phyloP scores from a whole-genome alignment of 1,140 invertebrate genomes.

The Drosophila mauritiana region DNA sequence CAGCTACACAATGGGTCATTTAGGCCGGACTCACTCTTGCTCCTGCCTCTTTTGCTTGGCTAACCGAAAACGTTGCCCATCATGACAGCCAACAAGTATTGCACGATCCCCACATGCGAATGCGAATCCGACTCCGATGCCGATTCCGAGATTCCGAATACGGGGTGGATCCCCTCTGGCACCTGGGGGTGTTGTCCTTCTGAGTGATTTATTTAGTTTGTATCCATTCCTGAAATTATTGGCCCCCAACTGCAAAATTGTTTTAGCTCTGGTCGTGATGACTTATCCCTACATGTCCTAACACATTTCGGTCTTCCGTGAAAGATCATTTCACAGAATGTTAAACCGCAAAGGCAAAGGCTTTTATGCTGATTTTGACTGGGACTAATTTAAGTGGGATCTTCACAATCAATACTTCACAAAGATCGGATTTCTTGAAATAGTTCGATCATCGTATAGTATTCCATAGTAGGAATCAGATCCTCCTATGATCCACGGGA shows the following conservation, averaged over 20 bases:
- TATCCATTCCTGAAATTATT: slow-evolving; percentile 81
- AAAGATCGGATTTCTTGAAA: too few species aligned
- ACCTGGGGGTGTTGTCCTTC: slow-evolving; percentile 30
- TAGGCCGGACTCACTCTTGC: slow-evolving; percentile 31
- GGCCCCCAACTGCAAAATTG: slow-evolving; percentile 51
- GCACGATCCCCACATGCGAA: slow-evolving; percentile 57
- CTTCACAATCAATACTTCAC: too few species aligned
- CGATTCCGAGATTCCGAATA: not conserved
- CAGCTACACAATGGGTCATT: slow-evolving; percentile 74
- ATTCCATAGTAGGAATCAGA: too few species aligned
- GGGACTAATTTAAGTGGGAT: slow-evolving; percentile 4
- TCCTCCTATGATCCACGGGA: too few species aligned
- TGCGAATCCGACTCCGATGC: not conserved
- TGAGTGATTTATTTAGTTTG: slow-evolving; percentile 83
- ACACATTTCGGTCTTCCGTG: slow-evolving; percentile 76
- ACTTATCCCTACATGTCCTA: slow-evolving; percentile 75
- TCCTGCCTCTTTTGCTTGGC: slow-evolving; percentile 9
- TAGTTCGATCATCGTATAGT: too few species aligned
- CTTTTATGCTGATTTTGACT: slow-evolving; percentile 19
- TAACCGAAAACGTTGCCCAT: slow-evolving; percentile 67
- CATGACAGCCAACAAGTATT: slow-evolving; percentile 80
- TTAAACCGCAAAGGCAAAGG: not conserved
- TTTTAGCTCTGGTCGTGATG: slow-evolving; percentile 54
- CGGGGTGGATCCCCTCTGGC: slow-evolving; percentile 13
- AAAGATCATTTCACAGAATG: slow-evolving; percentile 47